Conservation (phyloP, 64 coral and sea anemone genomes). For the Hydrozoanthus tunicans region DNA sequence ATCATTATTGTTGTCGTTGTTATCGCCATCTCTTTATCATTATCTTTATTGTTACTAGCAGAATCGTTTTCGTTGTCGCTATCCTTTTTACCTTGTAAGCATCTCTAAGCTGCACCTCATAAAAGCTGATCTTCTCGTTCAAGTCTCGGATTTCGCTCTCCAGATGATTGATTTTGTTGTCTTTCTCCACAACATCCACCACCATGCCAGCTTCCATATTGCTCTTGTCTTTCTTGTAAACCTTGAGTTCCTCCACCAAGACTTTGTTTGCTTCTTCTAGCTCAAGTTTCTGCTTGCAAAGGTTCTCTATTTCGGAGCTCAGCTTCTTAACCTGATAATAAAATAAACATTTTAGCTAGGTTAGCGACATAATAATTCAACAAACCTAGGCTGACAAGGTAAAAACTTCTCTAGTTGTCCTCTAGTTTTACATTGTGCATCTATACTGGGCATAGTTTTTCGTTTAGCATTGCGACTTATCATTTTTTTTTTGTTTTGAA, state of each 20-base stretch:
- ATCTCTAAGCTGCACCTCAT: constrained; percentile 51
- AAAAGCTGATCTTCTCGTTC: constrained; percentile 51
- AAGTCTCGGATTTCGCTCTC: constrained; percentile 54
- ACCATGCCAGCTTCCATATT: background rate
- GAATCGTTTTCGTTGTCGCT: too few species aligned
- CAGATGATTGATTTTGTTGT: constrained; percentile 50
- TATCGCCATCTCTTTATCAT: too few species aligned
- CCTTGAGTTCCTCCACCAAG: constrained; percentile 1
- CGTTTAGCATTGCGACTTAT: too few species aligned
- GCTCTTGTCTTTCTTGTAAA: constrained; percentile 13
- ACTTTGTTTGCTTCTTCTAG: constrained; percentile 14
- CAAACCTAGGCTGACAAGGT: too few species aligned
- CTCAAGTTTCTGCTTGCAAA: constrained; percentile 5
- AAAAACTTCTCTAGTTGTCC: too few species aligned
- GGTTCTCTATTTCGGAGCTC: constrained; percentile 29
- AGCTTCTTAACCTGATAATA: constrained; percentile 18
- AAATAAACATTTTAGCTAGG: background rate
- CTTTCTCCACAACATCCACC: constrained; percentile 42
- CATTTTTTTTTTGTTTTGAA: too few species aligned
- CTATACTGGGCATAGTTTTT: too few species aligned
- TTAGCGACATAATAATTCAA: background rate
- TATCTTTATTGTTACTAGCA: too few species aligned
- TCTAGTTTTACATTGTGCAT: too few species aligned
- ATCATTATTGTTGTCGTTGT: too few species aligned
- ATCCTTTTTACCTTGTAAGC: constrained; percentile 29